Conservation (phyloP, 2,888 invertebrate species). For the Chorisops tibialis region DNA sequence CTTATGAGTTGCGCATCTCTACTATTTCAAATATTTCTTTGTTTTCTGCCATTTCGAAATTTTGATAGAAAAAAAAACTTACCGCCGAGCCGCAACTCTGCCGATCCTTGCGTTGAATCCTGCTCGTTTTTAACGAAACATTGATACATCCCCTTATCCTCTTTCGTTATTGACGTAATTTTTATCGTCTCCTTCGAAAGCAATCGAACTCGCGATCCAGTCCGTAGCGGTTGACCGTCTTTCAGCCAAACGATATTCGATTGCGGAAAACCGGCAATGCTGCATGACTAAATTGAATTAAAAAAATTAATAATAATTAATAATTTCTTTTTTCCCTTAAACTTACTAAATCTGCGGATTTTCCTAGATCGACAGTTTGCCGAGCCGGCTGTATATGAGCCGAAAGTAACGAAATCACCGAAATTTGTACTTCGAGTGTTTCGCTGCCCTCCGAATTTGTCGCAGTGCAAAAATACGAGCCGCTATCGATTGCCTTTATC, state of each 20-base stretch:
- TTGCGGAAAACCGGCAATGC: slow-evolving; percentile 77
- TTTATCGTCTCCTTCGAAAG: slow-evolving; percentile 56
- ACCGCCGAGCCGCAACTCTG: slow-evolving; percentile 77
- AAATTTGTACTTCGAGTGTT: slow-evolving; percentile 55
- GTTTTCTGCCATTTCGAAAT: too few species aligned
- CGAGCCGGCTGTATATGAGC: slow-evolving; percentile 72
- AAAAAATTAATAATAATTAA: not conserved
- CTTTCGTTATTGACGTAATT: slow-evolving; percentile 66
- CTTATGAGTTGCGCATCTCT: too few species aligned
- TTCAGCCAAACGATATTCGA: slow-evolving; percentile 73
- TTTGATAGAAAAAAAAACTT: too few species aligned
- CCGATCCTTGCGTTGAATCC: slow-evolving; percentile 76
- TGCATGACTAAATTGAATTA: slow-evolving; percentile 60
- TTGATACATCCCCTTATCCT: slow-evolving; percentile 87
- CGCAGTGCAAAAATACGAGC: slow-evolving; percentile 56
- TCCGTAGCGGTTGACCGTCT: slow-evolving; percentile 63
- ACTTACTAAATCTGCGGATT: slow-evolving; percentile 71
- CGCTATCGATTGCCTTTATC: slow-evolving; percentile 54
- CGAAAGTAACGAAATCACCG: slow-evolving; percentile 65
- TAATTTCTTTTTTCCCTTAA: not conserved
- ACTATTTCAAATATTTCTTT: too few species aligned
- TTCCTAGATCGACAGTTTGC: slow-evolving; percentile 76
- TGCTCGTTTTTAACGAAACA: slow-evolving; percentile 80
- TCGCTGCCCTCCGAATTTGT: slow-evolving; percentile 58
- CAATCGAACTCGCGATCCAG: slow-evolving; percentile 57